Conservation (phyloP, 2,888 invertebrate genomes). For the Nomada fucata region DNA sequence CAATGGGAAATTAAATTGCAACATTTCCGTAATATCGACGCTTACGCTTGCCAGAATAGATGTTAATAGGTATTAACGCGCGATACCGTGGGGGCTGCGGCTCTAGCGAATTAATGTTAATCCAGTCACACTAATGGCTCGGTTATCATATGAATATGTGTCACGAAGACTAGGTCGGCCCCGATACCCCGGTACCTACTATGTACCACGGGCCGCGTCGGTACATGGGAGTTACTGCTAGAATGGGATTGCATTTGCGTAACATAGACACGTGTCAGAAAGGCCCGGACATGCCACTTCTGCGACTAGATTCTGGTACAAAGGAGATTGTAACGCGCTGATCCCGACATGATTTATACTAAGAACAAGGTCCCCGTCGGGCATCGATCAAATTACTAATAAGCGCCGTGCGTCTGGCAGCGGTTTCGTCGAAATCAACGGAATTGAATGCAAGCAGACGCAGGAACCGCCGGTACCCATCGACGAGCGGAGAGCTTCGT, state of each 20-base stretch:
- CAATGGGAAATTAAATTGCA: conserved; percentile 18
- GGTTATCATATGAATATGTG: conserved; percentile 70
- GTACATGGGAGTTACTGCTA: conserved; percentile 37
- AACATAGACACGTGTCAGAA: conserved; percentile 57
- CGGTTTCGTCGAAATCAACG: neutral
- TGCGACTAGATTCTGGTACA: conserved; percentile 29
- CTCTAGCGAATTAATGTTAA: conserved; percentile 53
- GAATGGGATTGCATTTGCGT: conserved; percentile 67
- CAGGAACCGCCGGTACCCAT: too few relatives aligned
- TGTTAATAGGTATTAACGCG: conserved; percentile 40
- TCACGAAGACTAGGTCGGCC: conserved; percentile 63
- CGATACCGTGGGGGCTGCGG: conserved; percentile 8
- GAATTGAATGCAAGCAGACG: neutral
- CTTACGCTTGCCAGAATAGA: neutral
- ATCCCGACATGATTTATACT: conserved; percentile 22
- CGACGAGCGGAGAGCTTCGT: neutral
- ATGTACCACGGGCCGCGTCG: conserved; percentile 38
- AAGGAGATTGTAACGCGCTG: conserved; percentile 28
- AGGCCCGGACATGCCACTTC: conserved; percentile 57
- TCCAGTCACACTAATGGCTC: conserved; percentile 51
- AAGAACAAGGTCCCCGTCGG: neutral
- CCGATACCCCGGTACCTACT: conserved; percentile 54
- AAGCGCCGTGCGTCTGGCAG: neutral
- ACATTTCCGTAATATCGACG: conserved; percentile 37
- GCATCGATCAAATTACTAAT: neutral